These are phyloP conservation scores for Acromyrmex echinatior DNA, from an alignment of 1,140 invertebrate species.

Conservation along the genomic window DNA sequence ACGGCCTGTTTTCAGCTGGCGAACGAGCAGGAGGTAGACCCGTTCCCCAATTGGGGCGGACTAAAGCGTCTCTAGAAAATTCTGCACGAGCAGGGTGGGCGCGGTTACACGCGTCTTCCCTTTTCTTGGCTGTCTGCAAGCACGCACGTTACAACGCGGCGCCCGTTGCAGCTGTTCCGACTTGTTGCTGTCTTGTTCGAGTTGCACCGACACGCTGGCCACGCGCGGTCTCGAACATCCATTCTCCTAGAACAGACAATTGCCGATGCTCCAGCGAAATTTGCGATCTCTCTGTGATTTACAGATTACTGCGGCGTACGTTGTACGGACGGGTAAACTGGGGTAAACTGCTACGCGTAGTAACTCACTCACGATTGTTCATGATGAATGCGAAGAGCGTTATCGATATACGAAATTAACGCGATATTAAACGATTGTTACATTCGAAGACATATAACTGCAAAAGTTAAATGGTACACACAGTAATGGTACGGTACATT, in stretches of 20 bases:
- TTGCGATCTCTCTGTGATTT: slow-evolving; percentile 34
- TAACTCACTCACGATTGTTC: not conserved
- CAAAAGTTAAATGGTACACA: not conserved
- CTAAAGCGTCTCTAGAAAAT: slow-evolving; percentile 85
- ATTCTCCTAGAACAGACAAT: slow-evolving; percentile 81
- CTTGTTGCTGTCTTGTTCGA: slow-evolving; percentile 86
- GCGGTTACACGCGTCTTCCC: slow-evolving; percentile 83
- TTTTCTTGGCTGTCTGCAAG: slow-evolving; percentile 82
- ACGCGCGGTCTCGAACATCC: slow-evolving; percentile 82
- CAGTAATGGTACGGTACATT: not conserved
- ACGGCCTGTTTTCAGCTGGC: not conserved
- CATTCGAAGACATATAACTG: not conserved
- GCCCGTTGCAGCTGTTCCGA: slow-evolving; percentile 83
- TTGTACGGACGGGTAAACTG: not conserved
- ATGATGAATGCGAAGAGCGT: not conserved
- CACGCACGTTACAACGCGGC: slow-evolving; percentile 81
- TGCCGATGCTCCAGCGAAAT: slow-evolving; percentile 55
- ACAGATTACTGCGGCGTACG: slow-evolving; percentile 1
- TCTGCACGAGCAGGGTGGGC: slow-evolving; percentile 83
- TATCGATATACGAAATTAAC: slow-evolving; percentile 2
- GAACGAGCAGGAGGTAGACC: slow-evolving; percentile 8
- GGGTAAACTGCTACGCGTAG: not conserved
- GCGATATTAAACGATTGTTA: not conserved
- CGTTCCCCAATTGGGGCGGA: slow-evolving; percentile 43
- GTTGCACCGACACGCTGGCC: slow-evolving; percentile 83